These are phyloP conservation scores for Drosophila serrata DNA, from an alignment of 1,140 invertebrate genomes.

Conservation along the genomic window DNA sequence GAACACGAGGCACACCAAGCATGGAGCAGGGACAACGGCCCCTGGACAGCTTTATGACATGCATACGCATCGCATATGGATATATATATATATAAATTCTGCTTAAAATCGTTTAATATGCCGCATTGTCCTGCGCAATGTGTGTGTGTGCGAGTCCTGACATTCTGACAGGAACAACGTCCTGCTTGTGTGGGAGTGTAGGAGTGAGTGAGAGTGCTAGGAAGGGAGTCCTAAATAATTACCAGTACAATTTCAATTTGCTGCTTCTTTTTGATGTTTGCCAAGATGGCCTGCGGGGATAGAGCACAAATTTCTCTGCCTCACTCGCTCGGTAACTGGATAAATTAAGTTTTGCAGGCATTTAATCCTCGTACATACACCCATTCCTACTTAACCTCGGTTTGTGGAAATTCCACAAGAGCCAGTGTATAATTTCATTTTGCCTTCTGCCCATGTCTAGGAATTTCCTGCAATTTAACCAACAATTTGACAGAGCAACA, in stretches of 20 bases:
- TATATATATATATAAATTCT: conserved; percentile 61
- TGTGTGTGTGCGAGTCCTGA: neutral
- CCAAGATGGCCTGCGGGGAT: conserved; percentile 22
- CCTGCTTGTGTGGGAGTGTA: neutral
- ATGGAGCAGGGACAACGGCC: conserved; percentile 26
- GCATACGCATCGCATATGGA: conserved; percentile 42
- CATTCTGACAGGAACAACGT: conserved; percentile 1
- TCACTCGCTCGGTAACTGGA: neutral
- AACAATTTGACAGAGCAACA: conserved; percentile 3
- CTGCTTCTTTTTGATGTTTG: conserved; percentile 48
- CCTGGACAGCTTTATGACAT: conserved; percentile 64
- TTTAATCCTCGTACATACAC: conserved; percentile 2
- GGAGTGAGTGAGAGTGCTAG: neutral
- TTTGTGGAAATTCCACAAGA: conserved; percentile 19
- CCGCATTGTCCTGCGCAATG: conserved; percentile 39
- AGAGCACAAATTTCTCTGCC: conserved; percentile 3
- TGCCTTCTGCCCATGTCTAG: conserved; percentile 4
- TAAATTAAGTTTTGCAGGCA: conserved; percentile 24
- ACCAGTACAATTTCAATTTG: conserved; percentile 56
- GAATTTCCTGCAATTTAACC: conserved; percentile 5
- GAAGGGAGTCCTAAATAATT: conserved; percentile 48
- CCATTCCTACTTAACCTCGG: too few relatives aligned
- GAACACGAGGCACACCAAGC: conserved; percentile 8
- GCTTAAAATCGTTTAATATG: conserved; percentile 76
- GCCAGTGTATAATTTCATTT: conserved; percentile 6